These are phyloP conservation scores for Oreochromis niloticus DNA, from an alignment of 2,113 vertebrate genomes.

Conservation along the genomic window DNA sequence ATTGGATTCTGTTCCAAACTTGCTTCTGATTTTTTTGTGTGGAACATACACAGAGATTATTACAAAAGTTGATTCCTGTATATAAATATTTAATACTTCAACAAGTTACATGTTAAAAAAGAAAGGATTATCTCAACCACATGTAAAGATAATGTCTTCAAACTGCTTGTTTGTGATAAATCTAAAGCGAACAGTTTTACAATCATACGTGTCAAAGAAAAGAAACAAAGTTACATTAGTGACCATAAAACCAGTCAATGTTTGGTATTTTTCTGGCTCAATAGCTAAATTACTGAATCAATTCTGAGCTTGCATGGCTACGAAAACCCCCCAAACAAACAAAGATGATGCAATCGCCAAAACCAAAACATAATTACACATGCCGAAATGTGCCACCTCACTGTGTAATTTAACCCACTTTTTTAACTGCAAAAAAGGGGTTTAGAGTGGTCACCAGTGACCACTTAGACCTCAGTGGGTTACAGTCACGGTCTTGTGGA, in stretches of 20 bases:
- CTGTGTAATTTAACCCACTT: not conserved
- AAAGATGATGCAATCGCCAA: not conserved
- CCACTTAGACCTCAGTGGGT: not conserved
- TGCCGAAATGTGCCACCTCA: not conserved
- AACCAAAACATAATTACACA: not conserved
- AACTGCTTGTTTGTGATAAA: not conserved
- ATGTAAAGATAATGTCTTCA: not conserved
- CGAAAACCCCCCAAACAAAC: rapidly evolving
- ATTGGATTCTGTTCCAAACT: not conserved
- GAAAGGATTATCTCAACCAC: not conserved
- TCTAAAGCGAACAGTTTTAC: not conserved
- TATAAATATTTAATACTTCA: not conserved
- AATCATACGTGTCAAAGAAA: not conserved
- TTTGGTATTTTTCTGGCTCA: not conserved
- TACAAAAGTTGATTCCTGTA: not conserved
- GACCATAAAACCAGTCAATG: not conserved
- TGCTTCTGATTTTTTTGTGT: not conserved
- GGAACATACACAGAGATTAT: not conserved
- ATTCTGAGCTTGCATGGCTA: not conserved
- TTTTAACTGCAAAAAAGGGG: not conserved
- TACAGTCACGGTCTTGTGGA: not conserved
- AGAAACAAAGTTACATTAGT: not conserved
- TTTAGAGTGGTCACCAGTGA: not conserved
- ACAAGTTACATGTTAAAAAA: not conserved
- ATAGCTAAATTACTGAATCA: not conserved